Conservation (phyloP, 2,797 vertebrate species). For the Ficedula albicollis region DNA sequence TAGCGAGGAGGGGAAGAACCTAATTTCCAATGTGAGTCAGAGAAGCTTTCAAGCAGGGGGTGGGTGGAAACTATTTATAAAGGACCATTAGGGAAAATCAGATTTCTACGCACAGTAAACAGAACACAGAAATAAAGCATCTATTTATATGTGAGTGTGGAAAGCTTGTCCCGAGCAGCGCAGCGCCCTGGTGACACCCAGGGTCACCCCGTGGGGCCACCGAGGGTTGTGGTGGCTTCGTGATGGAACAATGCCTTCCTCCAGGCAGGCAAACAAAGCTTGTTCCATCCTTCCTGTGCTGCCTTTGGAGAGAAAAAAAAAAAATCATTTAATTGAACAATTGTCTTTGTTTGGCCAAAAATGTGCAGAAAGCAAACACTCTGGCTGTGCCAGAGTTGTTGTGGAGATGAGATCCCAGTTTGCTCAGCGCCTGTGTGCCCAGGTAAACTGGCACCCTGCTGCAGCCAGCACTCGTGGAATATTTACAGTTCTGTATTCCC, state of each 20-base stretch:
- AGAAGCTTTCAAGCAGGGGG: conserved; percentile 63
- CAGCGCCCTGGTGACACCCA: not conserved
- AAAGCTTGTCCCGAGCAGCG: conserved; percentile 16
- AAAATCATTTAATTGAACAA: not conserved
- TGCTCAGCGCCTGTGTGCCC: not conserved
- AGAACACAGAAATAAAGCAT: conserved; percentile 27
- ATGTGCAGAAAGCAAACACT: not conserved
- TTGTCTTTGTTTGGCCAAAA: not conserved
- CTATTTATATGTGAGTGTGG: conserved; percentile 51
- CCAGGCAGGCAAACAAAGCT: not conserved
- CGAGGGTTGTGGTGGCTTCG: not conserved
- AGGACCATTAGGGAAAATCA: conserved; percentile 61
- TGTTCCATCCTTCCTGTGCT: not conserved
- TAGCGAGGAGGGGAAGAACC: conserved; percentile 63
- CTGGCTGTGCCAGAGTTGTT: not conserved
- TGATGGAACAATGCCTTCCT: not conserved
- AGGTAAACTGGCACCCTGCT: not conserved
- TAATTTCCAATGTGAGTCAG: conserved; percentile 69
- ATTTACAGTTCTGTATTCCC: not conserved
- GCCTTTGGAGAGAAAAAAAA: not conserved
- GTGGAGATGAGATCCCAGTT: not conserved
- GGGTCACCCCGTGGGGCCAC: not conserved
- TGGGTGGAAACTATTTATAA: conserved; percentile 69
- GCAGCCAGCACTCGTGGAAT: not conserved
- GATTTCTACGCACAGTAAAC: conserved; percentile 54